Conservation (phyloP, 2,113 vertebrate species). For the Glaucomys volans region DNA sequence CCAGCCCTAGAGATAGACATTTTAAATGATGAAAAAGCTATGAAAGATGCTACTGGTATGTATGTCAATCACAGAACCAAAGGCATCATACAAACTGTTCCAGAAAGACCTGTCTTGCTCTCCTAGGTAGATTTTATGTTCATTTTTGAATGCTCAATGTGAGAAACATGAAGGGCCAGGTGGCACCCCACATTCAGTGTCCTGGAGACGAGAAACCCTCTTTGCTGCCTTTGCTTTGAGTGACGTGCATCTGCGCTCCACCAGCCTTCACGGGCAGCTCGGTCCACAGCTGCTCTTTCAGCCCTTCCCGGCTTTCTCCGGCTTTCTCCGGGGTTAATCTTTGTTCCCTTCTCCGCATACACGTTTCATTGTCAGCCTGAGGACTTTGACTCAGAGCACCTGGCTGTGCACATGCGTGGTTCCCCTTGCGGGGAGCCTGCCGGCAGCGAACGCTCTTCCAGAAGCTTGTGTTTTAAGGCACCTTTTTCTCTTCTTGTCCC, state of each 20-base stretch:
- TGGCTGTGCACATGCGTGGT: neutral
- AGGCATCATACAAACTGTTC: neutral
- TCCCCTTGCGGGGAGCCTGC: neutral
- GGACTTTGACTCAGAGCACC: neutral
- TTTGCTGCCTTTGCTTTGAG: neutral
- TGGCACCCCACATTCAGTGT: neutral
- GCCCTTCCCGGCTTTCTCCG: neutral
- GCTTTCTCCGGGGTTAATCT: neutral
- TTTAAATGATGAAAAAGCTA: neutral
- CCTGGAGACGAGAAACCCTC: accelerated
- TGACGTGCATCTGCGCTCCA: neutral
- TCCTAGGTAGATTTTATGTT: neutral
- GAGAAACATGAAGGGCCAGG: neutral
- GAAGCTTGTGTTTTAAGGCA: neutral
- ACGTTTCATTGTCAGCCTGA: neutral
- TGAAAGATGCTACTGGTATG: neutral
- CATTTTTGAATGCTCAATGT: neutral
- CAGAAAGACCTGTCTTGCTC: neutral
- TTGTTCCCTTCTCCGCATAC: neutral
- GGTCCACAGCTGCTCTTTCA: neutral
- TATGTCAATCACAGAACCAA: neutral
- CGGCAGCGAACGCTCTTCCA: neutral
- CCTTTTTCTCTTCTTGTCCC: neutral
- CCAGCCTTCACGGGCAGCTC: neutral
- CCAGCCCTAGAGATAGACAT: neutral